Conservation (phyloP, 2,888 invertebrate genomes). For the Hirtodrosophila histrioides region DNA sequence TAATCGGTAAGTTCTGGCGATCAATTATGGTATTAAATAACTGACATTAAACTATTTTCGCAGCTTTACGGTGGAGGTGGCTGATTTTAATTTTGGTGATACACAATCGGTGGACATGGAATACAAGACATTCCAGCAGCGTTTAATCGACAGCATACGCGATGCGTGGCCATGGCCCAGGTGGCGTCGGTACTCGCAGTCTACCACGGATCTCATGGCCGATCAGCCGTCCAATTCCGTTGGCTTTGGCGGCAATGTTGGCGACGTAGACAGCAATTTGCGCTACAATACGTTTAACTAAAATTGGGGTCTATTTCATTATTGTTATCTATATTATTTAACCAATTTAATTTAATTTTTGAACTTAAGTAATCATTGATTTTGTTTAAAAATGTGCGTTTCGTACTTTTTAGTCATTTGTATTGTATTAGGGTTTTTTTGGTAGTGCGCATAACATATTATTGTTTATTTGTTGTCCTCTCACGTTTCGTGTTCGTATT, state of each 20-base stretch:
- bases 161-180: slow-evolving; percentile 86
- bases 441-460: slow-evolving; percentile 13
- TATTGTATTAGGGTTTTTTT: slow-evolving; percentile 26
- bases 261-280: slow-evolving; percentile 79
- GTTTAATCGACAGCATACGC: slow-evolving; percentile 91
- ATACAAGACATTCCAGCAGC: slow-evolving; percentile 93
- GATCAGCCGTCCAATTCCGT: slow-evolving; percentile 66
- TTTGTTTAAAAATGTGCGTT: slow-evolving; percentile 31
- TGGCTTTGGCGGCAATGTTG: slow-evolving; percentile 60
- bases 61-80: slow-evolving; percentile 93
- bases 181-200: slow-evolving; percentile 72
- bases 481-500: slow-evolving; percentile 12
- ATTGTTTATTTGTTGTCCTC: slow-evolving; percentile 3
- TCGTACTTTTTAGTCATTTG: slow-evolving; percentile 52
- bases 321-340: slow-evolving; percentile 70
- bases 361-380: slow-evolving; percentile 35
- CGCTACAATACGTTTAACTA: slow-evolving; percentile 80
- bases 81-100: slow-evolving; percentile 95
- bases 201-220: slow-evolving; percentile 75
- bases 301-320: slow-evolving; percentile 31
- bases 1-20: slow-evolving; percentile 86
- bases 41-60: not conserved
- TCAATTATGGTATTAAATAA: not conserved
- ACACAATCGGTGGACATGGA: slow-evolving; percentile 90
- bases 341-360: slow-evolving; percentile 61